Conservation (phyloP, 2,113 vertebrate genomes). For the Dasyornis broadbenti region DNA sequence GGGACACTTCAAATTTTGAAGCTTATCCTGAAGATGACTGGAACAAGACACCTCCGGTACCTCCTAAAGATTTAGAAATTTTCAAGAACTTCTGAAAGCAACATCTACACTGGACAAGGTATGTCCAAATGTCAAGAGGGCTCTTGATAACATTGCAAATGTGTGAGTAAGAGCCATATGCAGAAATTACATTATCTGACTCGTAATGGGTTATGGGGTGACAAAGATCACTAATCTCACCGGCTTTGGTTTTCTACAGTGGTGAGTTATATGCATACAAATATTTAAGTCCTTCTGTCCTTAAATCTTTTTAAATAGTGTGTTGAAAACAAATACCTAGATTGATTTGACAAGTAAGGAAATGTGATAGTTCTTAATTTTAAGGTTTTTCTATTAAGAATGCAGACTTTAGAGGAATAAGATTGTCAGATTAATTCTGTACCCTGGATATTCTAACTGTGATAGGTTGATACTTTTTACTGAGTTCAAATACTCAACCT, state of each 20-base stretch:
- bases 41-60: constrained; percentile 79
- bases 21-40: constrained; percentile 90
- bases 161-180: background rate
- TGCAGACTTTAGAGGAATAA: background rate
- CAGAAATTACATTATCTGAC: background rate
- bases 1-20: constrained; percentile 96
- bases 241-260: background rate
- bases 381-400: background rate
- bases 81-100: constrained; percentile 88
- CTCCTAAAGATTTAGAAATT: constrained; percentile 85
- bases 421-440: background rate
- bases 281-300: background rate
- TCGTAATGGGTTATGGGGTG: background rate
- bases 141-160: background rate
- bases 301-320: background rate
- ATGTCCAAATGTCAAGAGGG: background rate
- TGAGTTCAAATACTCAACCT: background rate
- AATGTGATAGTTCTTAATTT: background rate
- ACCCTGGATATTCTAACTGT: background rate
- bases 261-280: background rate
- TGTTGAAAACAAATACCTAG: background rate
- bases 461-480: background rate
- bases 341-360: background rate
- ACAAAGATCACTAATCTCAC: background rate
- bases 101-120: background rate